phyloP scores from a whole-genome alignment of 1,140 invertebrate genomes.

The Camponotus vicinus region DNA sequence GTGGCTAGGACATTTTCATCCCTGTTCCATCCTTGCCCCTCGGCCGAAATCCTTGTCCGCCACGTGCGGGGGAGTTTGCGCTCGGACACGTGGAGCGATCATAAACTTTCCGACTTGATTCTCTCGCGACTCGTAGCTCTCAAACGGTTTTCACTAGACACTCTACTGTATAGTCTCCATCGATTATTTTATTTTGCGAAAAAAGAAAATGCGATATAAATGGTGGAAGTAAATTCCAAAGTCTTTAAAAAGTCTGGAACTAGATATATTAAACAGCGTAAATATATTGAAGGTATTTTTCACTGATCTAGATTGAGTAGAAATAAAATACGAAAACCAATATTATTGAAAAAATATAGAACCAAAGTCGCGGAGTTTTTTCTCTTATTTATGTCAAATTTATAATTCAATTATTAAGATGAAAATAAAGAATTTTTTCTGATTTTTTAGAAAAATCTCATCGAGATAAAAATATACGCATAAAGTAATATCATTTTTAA shows the following conservation, averaged over 20 bases:
- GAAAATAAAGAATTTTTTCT: background rate
- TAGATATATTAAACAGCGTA: background rate
- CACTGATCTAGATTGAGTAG: background rate
- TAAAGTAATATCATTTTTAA: no score
- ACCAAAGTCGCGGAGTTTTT: background rate
- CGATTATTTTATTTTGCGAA: conserved; percentile 11
- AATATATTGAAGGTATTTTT: no score
- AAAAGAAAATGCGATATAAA: background rate
- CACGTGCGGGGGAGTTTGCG: background rate
- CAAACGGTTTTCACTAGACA: background rate
- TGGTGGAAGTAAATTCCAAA: background rate
- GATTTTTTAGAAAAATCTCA: background rate
- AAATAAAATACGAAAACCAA: background rate
- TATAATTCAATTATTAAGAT: background rate
- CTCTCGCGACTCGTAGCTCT: conserved; percentile 11
- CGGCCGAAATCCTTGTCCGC: conserved; percentile 25
- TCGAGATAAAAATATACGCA: background rate
- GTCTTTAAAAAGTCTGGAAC: background rate
- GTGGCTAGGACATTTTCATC: conserved; percentile 40
- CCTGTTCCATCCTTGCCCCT: background rate
- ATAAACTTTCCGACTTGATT: conserved; percentile 49
- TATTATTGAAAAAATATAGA: background rate
- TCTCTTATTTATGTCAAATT: background rate
- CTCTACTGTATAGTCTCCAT: conserved; percentile 10
- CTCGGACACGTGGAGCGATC: conserved; percentile 20